Percentiles rank a stretch among this genome's conserved stretches.
Evolutionary conservation across 2,888 invertebrate species (phyloP).

Genomic region (Didymodactylos carnosus): DNA sequence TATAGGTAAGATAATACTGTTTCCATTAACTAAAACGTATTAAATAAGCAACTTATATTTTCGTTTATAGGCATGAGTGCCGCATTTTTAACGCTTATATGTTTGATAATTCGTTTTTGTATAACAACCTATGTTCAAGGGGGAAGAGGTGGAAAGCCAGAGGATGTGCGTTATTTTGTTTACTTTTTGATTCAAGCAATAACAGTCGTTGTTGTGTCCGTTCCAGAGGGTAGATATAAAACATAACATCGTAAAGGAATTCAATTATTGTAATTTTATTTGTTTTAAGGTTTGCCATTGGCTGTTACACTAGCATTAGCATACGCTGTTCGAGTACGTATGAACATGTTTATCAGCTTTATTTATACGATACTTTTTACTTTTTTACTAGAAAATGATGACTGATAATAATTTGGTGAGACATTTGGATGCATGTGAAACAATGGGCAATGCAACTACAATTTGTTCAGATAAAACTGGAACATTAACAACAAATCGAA

Average conservation of each 20-base stretch:
- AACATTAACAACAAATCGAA: constrained; percentile 6
- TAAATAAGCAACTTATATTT: too few relatives aligned
- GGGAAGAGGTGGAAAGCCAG: constrained; percentile 24
- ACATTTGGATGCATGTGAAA: constrained; percentile 4
- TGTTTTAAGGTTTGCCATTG: constrained; percentile 91
- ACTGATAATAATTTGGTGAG: not conserved
- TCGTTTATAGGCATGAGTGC: constrained; percentile 74
- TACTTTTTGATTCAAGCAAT: constrained; percentile 98
- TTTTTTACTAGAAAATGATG: constrained; percentile 14
- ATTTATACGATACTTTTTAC: too few relatives aligned
- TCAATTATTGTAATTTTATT: not conserved
- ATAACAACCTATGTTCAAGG: constrained; percentile 59
- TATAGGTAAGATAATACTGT: constrained; percentile 46
- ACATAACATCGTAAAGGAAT: not conserved
- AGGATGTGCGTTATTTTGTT: constrained; percentile 68
- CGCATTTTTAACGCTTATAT: constrained; percentile 84
- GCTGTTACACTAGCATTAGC: constrained; percentile 94
- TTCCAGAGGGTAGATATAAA: constrained; percentile 67
- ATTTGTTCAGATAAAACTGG: constrained; percentile 7
- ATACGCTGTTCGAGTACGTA: constrained; percentile 56
- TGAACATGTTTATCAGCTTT: not conserved
- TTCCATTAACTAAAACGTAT: not conserved
- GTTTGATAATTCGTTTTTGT: constrained; percentile 82
- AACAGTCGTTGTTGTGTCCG: constrained; percentile 94
- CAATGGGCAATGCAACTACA: constrained; percentile 4